A percentile compares a stretch with the other conserved stretches of the same genome.
Conservation (phyloP, 2,888 invertebrate genomes). For the Microplitis manilae region DNA sequence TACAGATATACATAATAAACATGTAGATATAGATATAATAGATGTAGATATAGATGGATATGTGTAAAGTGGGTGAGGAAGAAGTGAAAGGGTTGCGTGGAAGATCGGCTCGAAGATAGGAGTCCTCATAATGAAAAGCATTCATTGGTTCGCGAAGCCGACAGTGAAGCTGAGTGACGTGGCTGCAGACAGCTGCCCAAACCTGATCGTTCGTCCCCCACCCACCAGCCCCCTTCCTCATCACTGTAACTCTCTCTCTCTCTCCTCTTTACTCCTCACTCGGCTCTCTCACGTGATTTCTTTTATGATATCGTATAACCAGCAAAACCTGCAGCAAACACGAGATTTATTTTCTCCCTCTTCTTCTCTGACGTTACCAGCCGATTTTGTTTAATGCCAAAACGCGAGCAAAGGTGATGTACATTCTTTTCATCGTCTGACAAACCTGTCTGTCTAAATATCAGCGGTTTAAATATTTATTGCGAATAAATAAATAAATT, state of each 20-base stretch:
- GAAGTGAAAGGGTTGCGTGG: constrained; percentile 46
- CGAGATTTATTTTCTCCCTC: not conserved
- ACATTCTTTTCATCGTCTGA: not conserved
- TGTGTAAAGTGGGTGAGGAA: constrained; percentile 28
- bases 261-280: constrained; percentile 45
- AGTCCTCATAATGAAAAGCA: constrained; percentile 69
- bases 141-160: constrained; percentile 65
- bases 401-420: not conserved
- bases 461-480: too few relatives aligned
- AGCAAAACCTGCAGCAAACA: constrained; percentile 59
- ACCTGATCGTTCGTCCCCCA: constrained; percentile 67
- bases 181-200: constrained; percentile 70
- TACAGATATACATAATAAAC: too few relatives aligned
- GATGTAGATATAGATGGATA: constrained; percentile 35
- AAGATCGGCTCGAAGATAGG: constrained; percentile 66
- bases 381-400: constrained; percentile 11
- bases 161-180: constrained; percentile 70
- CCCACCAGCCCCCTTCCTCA: constrained; percentile 48
- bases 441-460: too few relatives aligned
- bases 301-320: constrained; percentile 70
- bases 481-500: not conserved
- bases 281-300: constrained; percentile 63
- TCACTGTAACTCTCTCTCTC: constrained; percentile 41
- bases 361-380: not conserved
- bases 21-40: not conserved